Evolutionary conservation across 2,113 vertebrate genomes (phyloP).

Genomic region (Nesogale talazaci): DNA sequence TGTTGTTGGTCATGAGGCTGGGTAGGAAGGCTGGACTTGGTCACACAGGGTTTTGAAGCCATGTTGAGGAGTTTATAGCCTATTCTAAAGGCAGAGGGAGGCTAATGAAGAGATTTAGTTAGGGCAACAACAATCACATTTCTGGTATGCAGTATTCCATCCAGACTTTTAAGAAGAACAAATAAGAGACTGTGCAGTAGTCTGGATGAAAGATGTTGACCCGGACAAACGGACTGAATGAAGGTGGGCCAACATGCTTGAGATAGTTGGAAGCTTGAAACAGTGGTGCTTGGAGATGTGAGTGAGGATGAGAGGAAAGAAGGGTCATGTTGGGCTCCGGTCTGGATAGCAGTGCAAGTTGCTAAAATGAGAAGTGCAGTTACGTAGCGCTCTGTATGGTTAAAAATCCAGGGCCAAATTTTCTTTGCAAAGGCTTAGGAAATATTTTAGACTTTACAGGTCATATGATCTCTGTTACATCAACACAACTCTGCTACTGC

Average conservation of each 20-base stretch:
- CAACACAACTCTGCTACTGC: not conserved
- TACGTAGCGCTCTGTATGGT: not conserved
- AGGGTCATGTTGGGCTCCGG: not conserved
- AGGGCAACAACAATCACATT: not conserved
- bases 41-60: not conserved
- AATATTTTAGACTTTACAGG: not conserved
- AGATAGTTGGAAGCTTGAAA: constrained; percentile 2
- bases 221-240: not conserved
- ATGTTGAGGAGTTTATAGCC: not conserved
- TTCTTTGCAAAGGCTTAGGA: not conserved
- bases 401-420: not conserved
- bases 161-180: not conserved
- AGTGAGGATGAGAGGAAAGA: not conserved
- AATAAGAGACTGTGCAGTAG: not conserved
- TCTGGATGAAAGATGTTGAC: not conserved
- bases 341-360: not conserved
- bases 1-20: not conserved
- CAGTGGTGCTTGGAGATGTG: not conserved
- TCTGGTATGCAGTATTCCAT: not conserved
- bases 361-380: constrained; percentile 3
- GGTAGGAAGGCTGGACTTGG: not conserved
- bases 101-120: not conserved
- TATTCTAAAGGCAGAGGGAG: not conserved
- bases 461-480: not conserved
- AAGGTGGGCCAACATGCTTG: not conserved